phyloP scores from a whole-genome alignment of 2,797 vertebrate genomes.

The Darevskia nairensis region DNA sequence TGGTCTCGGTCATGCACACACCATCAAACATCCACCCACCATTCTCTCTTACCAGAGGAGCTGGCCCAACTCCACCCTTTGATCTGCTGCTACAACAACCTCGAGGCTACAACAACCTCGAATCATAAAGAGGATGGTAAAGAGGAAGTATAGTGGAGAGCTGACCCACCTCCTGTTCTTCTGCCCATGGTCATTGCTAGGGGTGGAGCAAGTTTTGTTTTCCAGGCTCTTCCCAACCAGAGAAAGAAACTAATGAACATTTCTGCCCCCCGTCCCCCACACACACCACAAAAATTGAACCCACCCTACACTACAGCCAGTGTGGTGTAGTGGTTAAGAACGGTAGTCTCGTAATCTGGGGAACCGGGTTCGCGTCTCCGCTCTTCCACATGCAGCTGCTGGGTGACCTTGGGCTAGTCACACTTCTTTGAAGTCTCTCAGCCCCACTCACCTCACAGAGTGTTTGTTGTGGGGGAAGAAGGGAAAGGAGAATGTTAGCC shows the following conservation, averaged over 20 bases:
- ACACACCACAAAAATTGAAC: too few relatives aligned
- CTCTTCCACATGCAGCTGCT: too few relatives aligned
- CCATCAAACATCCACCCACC: background rate
- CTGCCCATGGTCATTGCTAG: background rate
- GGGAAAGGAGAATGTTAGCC: too few relatives aligned
- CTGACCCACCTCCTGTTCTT: background rate
- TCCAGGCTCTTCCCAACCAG: background rate
- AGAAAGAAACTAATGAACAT: background rate
- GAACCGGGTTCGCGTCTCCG: too few relatives aligned
- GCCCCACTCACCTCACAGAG: too few relatives aligned
- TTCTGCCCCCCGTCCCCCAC: background rate
- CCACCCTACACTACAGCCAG: too few relatives aligned
- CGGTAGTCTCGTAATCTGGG: too few relatives aligned
- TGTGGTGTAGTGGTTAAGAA: too few relatives aligned
- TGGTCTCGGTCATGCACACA: background rate
- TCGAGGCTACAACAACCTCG: background rate
- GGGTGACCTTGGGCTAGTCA: too few relatives aligned
- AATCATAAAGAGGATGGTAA: background rate
- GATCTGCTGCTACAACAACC: background rate
- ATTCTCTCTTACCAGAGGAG: background rate
- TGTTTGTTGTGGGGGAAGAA: too few relatives aligned
- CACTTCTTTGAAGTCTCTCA: too few relatives aligned
- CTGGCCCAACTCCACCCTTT: background rate
- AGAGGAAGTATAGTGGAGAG: background rate
- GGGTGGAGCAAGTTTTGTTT: background rate